A percentile compares a stretch with the other conserved stretches of the same genome.
These are phyloP conservation scores for Nemoura dubitans DNA, from an alignment of 2,888 invertebrate species.

Conservation along the genomic window DNA sequence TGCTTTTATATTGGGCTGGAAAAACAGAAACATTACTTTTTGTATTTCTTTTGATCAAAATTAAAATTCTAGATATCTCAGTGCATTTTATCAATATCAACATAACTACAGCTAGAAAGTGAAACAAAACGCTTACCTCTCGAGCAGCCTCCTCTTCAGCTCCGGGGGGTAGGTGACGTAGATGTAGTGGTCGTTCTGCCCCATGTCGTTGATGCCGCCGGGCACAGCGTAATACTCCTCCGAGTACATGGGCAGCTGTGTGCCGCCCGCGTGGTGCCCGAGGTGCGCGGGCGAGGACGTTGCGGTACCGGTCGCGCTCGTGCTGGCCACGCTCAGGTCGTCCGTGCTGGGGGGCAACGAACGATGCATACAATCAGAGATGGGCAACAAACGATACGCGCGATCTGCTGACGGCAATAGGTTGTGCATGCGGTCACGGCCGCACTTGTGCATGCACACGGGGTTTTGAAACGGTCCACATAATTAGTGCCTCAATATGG, in stretches of 20 bases:
- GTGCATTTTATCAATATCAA: neutral
- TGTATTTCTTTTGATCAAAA: constrained; percentile 26
- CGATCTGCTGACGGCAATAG: no score
- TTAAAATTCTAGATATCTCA: neutral
- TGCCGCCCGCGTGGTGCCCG: constrained; percentile 48
- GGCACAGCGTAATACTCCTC: constrained; percentile 63
- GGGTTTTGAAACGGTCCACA: no score
- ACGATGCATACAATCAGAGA: neutral
- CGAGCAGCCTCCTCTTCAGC: constrained; percentile 81
- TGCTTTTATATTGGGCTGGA: constrained; percentile 39
- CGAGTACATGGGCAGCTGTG: constrained; percentile 58
- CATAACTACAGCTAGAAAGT: neutral
- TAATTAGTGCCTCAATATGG: no score
- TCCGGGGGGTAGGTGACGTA: constrained; percentile 90
- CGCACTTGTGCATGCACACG: no score
- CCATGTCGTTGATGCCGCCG: constrained; percentile 60
- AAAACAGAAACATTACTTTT: constrained; percentile 33
- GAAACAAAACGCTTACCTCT: constrained; percentile 71
- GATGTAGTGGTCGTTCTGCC: constrained; percentile 72
- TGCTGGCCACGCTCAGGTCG: constrained; percentile 74
- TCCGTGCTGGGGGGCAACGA: constrained; percentile 67
- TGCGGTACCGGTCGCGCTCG: constrained; percentile 72
- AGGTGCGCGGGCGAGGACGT: constrained; percentile 72
- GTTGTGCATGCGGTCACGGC: no score
- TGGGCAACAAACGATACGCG: no score